Conservation (phyloP, 1,140 invertebrate genomes). For the Drosophila sproati region DNA sequence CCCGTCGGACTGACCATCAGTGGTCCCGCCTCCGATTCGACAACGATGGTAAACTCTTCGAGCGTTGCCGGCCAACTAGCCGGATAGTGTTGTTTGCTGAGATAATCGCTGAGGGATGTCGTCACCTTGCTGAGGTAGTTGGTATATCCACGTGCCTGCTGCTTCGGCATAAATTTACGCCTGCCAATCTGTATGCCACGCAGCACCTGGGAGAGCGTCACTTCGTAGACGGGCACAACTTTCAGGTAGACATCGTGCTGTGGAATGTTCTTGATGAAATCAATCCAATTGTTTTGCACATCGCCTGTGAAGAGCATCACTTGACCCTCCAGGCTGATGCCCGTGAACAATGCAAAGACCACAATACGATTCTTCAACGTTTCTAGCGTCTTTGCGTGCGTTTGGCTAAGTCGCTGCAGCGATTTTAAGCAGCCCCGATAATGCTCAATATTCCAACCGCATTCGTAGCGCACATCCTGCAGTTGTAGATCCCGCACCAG, state of each 20-base stretch:
- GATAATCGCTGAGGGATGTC: constrained; percentile 92
- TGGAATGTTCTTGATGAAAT: constrained; percentile 93
- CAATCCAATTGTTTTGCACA: constrained; percentile 95
- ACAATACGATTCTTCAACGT: constrained; percentile 89
- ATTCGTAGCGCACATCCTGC: constrained; percentile 90
- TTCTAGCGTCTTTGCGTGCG: constrained; percentile 89
- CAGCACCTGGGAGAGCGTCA: constrained; percentile 92
- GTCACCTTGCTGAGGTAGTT: constrained; percentile 92
- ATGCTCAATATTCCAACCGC: constrained; percentile 94
- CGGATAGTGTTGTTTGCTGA: constrained; percentile 89
- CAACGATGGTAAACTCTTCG: constrained; percentile 92
- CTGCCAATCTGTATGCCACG: constrained; percentile 92
- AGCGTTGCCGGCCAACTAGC: constrained; percentile 89
- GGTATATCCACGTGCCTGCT: constrained; percentile 93
- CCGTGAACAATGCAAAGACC: constrained; percentile 94
- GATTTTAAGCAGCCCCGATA: constrained; percentile 93
- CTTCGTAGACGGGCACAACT: constrained; percentile 93
- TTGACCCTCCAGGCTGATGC: constrained; percentile 94
- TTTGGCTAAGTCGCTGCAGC: constrained; percentile 89
- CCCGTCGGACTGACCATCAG: constrained; percentile 97
- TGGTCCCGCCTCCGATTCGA: constrained; percentile 96
- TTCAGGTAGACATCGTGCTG: constrained; percentile 90
- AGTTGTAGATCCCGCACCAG: constrained; percentile 87
- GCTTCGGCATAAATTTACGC: constrained; percentile 96
- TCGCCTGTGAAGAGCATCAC: constrained; percentile 95